These are phyloP conservation scores for Hippasteria phrygiana DNA, from an alignment of 53 echinoderm and acorn worm genomes.

Conservation along the genomic window DNA sequence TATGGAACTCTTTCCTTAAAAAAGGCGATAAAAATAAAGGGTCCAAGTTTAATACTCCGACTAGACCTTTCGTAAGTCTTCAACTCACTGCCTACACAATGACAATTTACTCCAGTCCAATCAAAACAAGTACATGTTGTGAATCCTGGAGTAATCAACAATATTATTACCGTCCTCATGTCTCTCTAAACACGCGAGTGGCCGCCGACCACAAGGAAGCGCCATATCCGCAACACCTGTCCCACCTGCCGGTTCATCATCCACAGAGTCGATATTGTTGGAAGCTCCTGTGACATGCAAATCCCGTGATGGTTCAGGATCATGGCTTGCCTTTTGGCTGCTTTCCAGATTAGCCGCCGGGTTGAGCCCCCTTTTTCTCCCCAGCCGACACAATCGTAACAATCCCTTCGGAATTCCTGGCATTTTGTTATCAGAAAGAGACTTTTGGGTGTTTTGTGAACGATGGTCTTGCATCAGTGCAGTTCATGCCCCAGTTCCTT, in stretches of 20 bases:
- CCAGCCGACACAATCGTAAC: slow-evolving; percentile 55
- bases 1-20: too few relatives aligned
- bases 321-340: not conserved
- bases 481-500: not conserved
- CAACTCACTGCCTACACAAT: not conserved
- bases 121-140: not conserved
- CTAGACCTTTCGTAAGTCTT: not conserved
- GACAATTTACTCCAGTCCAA: not conserved
- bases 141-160: not conserved
- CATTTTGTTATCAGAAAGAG: slow-evolving; percentile 15
- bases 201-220: slow-evolving; percentile 44
- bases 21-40: not conserved
- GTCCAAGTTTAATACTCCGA: not conserved
- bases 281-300: not conserved
- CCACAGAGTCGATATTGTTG: not conserved
- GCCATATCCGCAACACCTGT: slow-evolving; percentile 20
- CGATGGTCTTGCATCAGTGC: not conserved
- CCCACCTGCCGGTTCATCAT: not conserved
- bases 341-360: not conserved
- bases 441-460: not conserved
- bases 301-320: not conserved
- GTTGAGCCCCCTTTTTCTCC: slow-evolving; percentile 10
- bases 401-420: slow-evolving; percentile 54
- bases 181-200: slow-evolving; percentile 47
- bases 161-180: not conserved